Evolutionary conservation across 35 echinoderm and acorn worm species (phyloP).

Genomic region (Lytechinus pictus): DNA sequence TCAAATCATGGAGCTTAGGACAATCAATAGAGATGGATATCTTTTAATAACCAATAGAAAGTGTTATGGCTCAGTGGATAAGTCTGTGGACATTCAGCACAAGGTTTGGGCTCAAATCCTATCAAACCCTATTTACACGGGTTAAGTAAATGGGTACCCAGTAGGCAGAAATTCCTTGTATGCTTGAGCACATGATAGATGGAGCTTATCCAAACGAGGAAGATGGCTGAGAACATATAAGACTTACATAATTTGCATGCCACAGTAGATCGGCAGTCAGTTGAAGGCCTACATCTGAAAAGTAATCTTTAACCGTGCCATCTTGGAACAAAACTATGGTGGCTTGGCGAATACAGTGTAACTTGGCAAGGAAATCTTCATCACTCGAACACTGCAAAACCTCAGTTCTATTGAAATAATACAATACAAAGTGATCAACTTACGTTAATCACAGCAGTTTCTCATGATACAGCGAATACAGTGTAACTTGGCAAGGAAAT

Average conservation of each 20-base stretch:
- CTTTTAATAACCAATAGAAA: too few relatives aligned
- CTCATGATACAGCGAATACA: slow-evolving; percentile 60
- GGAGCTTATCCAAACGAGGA: neutral
- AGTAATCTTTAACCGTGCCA: slow-evolving; percentile 74
- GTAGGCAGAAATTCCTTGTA: too few relatives aligned
- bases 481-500: slow-evolving; percentile 91
- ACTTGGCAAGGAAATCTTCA: slow-evolving; percentile 90
- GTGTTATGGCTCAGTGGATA: too few relatives aligned
- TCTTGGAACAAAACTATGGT: slow-evolving; percentile 73
- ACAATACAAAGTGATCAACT: neutral
- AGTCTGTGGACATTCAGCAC: too few relatives aligned
- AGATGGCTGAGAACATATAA: neutral
- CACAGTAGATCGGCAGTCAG: slow-evolving; percentile 78
- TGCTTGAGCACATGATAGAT: too few relatives aligned
- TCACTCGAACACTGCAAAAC: slow-evolving; percentile 83
- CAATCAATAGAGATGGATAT: too few relatives aligned
- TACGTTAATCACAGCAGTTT: too few relatives aligned
- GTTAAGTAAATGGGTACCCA: too few relatives aligned
- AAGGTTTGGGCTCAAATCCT: too few relatives aligned
- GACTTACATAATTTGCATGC: slow-evolving; percentile 84
- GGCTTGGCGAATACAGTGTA: slow-evolving; percentile 88
- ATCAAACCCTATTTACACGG: too few relatives aligned
- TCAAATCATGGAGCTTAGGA: too few relatives aligned
- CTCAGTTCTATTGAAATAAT: slow-evolving; percentile 67
- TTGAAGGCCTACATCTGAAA: slow-evolving; percentile 72